Evolutionary conservation across 2,888 invertebrate genomes (phyloP).

Genomic region (Gortyna flavago): DNA sequence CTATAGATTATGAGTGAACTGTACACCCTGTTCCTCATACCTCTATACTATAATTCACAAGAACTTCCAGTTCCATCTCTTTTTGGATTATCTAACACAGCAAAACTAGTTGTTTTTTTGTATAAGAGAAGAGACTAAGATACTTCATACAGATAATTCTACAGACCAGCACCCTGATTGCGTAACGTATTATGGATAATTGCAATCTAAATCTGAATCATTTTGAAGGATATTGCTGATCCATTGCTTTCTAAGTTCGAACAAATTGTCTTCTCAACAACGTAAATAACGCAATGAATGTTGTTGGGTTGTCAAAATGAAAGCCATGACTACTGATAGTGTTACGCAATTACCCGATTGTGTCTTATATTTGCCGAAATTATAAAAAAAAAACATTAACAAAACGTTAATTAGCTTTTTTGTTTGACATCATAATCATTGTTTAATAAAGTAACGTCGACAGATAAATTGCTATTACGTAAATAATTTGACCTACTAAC

Average conservation of each 20-base stretch:
- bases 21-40: no score
- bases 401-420: background rate
- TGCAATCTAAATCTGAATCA: no score
- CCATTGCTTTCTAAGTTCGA: background rate
- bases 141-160: background rate
- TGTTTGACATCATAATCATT: background rate
- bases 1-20: no score
- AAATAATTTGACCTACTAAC: background rate
- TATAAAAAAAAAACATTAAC: background rate
- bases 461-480: background rate
- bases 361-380: background rate
- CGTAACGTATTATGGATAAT: no score
- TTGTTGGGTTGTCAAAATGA: background rate
- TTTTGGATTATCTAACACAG: background rate
- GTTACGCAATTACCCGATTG: background rate
- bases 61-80: background rate
- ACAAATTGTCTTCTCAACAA: background rate
- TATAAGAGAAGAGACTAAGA: background rate
- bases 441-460: background rate
- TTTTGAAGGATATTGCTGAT: no score
- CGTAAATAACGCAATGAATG: background rate
- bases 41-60: no score
- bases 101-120: background rate
- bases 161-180: background rate
- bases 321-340: background rate